Base-by-base conservation (phyloP, 2,888 invertebrate genomes). In the Lycophotia porphyrea region DNA sequence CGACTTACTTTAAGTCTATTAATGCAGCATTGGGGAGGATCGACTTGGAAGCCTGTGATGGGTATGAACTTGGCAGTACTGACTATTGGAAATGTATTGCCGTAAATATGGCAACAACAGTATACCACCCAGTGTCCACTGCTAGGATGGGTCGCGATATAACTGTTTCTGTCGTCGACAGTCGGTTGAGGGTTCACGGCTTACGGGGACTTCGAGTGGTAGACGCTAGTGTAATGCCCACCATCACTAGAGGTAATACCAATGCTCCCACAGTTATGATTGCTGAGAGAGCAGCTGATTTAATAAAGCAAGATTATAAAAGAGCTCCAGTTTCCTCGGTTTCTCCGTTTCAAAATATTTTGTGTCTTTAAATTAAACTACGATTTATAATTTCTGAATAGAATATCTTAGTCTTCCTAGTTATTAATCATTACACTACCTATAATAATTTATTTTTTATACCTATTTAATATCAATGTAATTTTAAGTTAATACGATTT, bases 201-300 rank as follows among this genome's bases (percentile, higher is more conserved):
- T 21, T 81, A 18, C 3, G 5, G 18, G 52, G 74, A 8, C 74
- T 87, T 27, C 78, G 98, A 52, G 98, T 98, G 0, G 97, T 97
- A 0, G 98, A 98, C 90, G 98, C 97, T 0, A 98, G 98, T 36
- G 97, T 98, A 39, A 98, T 98, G 98, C 98, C 98, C 0, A 95
- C 91, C 3, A 97, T 98, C 64, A 96, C 97, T 0, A 98, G 98
- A 83, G 98, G 97, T 0, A 98, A 98, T 91, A 98, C 98, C 0
- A 98, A 98, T 89, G 98, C 97, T 0, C 97, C 98, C 0, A 96
- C 97, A 0, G 97, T 98, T n/a, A 98, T 98, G 98, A 98, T 98
- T 64, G 98, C 97, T 0, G 98, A 98, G 39, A 86, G 88, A 80
- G 88, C 80, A n/a, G 80, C 87, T 0, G 88, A 89, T 71, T 34